These are phyloP conservation scores for Hofmannophila pseudospretella DNA, from an alignment of 2,888 invertebrate species.

Conservation along the genomic window DNA sequence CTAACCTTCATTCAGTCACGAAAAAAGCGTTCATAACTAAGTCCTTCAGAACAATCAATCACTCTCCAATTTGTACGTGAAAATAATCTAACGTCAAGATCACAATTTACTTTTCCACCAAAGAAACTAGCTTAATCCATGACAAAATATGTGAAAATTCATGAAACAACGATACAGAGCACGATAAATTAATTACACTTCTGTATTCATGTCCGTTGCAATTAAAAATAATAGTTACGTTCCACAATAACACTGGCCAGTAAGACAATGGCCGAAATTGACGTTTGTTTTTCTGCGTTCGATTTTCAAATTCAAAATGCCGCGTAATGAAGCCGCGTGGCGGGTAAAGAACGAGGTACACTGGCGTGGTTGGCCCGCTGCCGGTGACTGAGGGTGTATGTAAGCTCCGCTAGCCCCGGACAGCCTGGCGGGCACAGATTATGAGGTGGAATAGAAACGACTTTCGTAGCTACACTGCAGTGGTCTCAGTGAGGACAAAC, in stretches of 20 bases:
- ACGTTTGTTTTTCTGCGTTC: slow-evolving; percentile 30
- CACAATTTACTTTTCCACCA: slow-evolving; percentile 17
- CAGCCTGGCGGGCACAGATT: slow-evolving; percentile 58
- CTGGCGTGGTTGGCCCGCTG: slow-evolving; percentile 32
- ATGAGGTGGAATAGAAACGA: slow-evolving; percentile 19
- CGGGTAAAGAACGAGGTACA: slow-evolving; percentile 19
- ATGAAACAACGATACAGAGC: slow-evolving; percentile 16
- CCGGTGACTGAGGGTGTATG: slow-evolving; percentile 64
- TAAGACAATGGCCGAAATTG: slow-evolving; percentile 6
- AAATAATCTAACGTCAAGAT: slow-evolving; percentile 12
- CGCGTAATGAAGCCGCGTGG: slow-evolving; percentile 20
- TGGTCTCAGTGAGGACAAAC: background rate
- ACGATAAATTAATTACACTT: slow-evolving; percentile 12
- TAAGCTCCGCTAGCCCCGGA: slow-evolving; percentile 65
- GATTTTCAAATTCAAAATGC: slow-evolving; percentile 39
- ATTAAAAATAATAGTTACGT: slow-evolving; percentile 8
- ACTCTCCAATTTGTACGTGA: slow-evolving; percentile 16
- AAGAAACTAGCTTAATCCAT: slow-evolving; percentile 14
- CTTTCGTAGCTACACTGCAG: background rate
- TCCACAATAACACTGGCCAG: slow-evolving; percentile 7
- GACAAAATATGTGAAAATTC: slow-evolving; percentile 22
- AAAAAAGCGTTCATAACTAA: slow-evolving; percentile 13
- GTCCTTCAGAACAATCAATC: slow-evolving; percentile 21
- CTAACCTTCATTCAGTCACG: slow-evolving; percentile 19
- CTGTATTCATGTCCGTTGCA: slow-evolving; percentile 10